These are phyloP conservation scores for Cremastinae sp. DNA, from an alignment of 2,888 invertebrate species.

Conservation along the genomic window DNA sequence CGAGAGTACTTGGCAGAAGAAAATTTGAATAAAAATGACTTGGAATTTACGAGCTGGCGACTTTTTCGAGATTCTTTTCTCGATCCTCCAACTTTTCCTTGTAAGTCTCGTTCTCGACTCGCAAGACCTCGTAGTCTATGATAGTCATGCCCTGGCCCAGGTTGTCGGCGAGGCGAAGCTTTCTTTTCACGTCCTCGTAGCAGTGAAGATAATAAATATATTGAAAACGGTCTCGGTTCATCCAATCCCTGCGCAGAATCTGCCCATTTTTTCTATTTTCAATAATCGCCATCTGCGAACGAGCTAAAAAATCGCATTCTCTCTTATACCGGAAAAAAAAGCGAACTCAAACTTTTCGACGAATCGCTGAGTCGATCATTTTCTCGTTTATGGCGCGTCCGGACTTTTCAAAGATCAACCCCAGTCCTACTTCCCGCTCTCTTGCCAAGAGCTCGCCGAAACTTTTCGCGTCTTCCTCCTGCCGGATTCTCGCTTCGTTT, in stretches of 20 bases:
- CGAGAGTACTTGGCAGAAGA: background rate
- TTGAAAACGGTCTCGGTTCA: conserved; percentile 64
- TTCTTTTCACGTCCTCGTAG: conserved; percentile 60
- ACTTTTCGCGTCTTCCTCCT: conserved; percentile 54
- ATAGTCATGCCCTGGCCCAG: conserved; percentile 70
- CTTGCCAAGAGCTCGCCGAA: conserved; percentile 60
- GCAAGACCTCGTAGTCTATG: conserved; percentile 69
- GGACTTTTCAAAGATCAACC: conserved; percentile 65
- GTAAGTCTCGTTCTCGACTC: conserved; percentile 58
- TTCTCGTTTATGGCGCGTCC: conserved; percentile 66
- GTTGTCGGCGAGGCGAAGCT: conserved; percentile 62
- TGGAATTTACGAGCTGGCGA: conserved; percentile 62
- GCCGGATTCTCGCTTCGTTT: conserved; percentile 36
- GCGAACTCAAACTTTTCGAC: conserved; percentile 66
- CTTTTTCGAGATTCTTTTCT: conserved; percentile 68
- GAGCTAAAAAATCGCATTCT: background rate
- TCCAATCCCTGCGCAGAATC: conserved; percentile 62
- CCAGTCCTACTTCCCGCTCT: conserved; percentile 63
- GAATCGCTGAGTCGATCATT: conserved; percentile 62
- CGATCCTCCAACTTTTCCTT: conserved; percentile 69
- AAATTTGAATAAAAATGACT: background rate
- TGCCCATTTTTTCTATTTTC: too few species aligned
- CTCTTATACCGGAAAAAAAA: conserved; percentile 1
- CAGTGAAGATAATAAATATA: conserved; percentile 64
- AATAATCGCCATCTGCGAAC: too few species aligned